A percentile compares a stretch with the other conserved stretches of the same genome.
phyloP scores from a whole-genome alignment of 1,140 invertebrate genomes.

The Leptonema lineaticorne region DNA sequence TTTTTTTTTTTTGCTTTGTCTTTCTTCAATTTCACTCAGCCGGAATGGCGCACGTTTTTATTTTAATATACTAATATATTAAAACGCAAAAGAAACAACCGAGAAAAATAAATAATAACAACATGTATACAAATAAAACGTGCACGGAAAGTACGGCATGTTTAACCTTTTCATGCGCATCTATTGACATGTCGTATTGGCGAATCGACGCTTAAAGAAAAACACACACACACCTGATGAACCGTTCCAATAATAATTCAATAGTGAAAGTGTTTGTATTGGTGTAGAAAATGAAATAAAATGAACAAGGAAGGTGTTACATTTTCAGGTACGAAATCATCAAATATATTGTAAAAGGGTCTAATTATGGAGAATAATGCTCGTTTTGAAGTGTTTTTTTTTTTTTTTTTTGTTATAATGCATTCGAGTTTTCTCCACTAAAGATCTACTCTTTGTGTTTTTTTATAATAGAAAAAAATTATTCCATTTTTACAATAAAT shows the following conservation, averaged over 20 bases:
- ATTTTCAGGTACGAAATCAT: too few relatives aligned
- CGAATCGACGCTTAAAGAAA: neutral
- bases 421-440: too few relatives aligned
- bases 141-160: neutral
- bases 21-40: neutral
- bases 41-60: neutral
- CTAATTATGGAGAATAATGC: too few relatives aligned
- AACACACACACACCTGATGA: neutral
- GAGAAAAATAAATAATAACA: too few relatives aligned
- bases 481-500: too few relatives aligned
- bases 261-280: neutral
- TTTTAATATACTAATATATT: too few relatives aligned
- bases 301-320: neutral
- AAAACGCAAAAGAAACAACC: too few relatives aligned
- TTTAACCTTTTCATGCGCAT: slow-evolving; percentile 10
- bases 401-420: too few relatives aligned
- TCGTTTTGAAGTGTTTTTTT: too few relatives aligned
- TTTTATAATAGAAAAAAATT: too few relatives aligned
- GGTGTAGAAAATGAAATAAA: neutral
- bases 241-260: slow-evolving; percentile 4
- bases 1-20: neutral
- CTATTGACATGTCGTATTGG: slow-evolving; percentile 5
- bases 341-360: too few relatives aligned
- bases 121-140: neutral
- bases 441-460: too few relatives aligned